phyloP scores from a whole-genome alignment of 2,888 invertebrate species.

The Drosophila neotestacea region DNA sequence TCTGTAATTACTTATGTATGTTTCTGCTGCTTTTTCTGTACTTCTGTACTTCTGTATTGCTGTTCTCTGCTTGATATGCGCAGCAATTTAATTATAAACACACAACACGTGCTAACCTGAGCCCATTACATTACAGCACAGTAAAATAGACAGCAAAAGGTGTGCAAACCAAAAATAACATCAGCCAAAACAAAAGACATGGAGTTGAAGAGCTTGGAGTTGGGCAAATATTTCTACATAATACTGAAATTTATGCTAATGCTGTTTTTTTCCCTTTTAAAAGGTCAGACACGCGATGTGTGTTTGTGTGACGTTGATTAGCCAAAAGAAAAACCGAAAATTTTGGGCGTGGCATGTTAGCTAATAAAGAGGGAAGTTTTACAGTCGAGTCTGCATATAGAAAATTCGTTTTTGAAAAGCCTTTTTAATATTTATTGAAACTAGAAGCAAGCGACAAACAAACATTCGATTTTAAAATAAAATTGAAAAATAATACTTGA shows the following conservation, averaged over 20 bases:
- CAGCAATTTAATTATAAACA: constrained; percentile 76
- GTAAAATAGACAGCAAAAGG: constrained; percentile 42
- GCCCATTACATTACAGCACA: constrained; percentile 45
- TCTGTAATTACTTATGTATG: constrained; percentile 34
- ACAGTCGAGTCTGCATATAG: too few species aligned
- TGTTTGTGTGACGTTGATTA: constrained; percentile 14
- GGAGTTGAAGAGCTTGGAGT: constrained; percentile 7
- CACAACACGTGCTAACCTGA: constrained; percentile 65
- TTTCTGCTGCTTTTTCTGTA: background rate
- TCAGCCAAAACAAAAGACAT: constrained; percentile 14
- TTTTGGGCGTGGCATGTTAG: constrained; percentile 9
- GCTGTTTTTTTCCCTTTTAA: constrained; percentile 16
- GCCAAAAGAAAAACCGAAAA: background rate
- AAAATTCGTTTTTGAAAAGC: too few species aligned
- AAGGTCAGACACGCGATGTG: constrained; percentile 57
- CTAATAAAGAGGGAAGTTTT: constrained; percentile 11
- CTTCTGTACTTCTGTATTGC: constrained; percentile 1
- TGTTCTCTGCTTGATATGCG: constrained; percentile 39
- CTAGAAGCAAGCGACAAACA: too few species aligned
- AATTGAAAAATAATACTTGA: too few species aligned
- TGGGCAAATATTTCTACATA: constrained; percentile 27
- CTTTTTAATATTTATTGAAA: too few species aligned
- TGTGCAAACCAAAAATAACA: constrained; percentile 68
- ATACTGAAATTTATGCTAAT: constrained; percentile 58
- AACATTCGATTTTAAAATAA: too few species aligned